Evolutionary conservation across 2,113 vertebrate genomes (phyloP).

Genomic region (Nibea coibor): DNA sequence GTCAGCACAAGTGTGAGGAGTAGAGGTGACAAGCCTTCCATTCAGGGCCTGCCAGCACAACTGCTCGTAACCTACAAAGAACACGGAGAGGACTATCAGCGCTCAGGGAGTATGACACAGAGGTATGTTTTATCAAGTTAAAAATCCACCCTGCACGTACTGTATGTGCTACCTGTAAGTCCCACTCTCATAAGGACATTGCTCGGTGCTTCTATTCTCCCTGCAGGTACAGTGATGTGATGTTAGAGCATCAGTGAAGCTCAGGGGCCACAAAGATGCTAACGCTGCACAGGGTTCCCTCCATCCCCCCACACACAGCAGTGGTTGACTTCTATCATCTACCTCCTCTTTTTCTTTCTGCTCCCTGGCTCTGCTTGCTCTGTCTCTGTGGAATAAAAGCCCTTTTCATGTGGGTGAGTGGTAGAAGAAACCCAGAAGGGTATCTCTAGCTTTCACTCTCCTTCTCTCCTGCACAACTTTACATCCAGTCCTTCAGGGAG

Average conservation of each 20-base stretch:
- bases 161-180: conserved; percentile 8
- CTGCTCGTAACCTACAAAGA: conserved; percentile 3
- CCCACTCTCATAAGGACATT: conserved; percentile 16
- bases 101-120: background rate
- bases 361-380: conserved; percentile 22
- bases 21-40: conserved; percentile 26
- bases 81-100: conserved; percentile 8
- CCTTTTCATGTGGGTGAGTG: conserved; percentile 60
- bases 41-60: conserved; percentile 16
- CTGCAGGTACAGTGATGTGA: conserved; percentile 34
- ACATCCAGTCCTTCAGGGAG: conserved; percentile 37
- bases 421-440: conserved; percentile 41
- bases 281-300: conserved; percentile 40
- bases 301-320: conserved; percentile 38
- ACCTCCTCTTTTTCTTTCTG: background rate
- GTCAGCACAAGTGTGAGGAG: background rate
- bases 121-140: conserved; percentile 20
- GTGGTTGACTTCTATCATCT: conserved; percentile 34
- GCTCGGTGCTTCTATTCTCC: conserved; percentile 18
- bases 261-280: conserved; percentile 51
- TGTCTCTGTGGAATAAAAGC: conserved; percentile 58
- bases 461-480: conserved; percentile 31
- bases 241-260: conserved; percentile 12
- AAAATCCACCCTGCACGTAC: conserved; percentile 16
- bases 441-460: background rate